Percentiles rank a stretch among this genome's conserved stretches.
Conservation (phyloP, 2,888 invertebrate species). For the Macropis europaea region DNA sequence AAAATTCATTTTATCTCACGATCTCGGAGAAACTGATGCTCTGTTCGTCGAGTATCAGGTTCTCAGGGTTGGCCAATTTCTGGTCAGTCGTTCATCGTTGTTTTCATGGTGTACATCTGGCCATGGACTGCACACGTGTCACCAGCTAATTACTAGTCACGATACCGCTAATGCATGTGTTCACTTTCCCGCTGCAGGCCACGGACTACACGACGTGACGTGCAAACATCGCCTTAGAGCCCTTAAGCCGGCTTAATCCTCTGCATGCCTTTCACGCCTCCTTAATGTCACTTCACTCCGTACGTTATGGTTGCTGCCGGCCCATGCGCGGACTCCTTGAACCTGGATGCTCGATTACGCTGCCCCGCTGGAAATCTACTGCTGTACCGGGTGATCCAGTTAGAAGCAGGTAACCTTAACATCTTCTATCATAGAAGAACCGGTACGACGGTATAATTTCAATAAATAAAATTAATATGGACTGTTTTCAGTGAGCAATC, state of each 20-base stretch:
- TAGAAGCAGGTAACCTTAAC: no score
- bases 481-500: no score
- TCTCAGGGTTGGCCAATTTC: no score
- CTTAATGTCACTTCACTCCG: conserved; percentile 36
- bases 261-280: conserved; percentile 35
- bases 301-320: not conserved
- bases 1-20: no score
- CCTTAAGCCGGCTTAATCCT: conserved; percentile 40
- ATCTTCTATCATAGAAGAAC: no score
- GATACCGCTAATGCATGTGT: not conserved
- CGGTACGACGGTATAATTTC: no score
- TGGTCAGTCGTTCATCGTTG: no score
- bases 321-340: not conserved
- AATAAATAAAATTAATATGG: no score
- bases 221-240: conserved; percentile 37
- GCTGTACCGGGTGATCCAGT: no score
- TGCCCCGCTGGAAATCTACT: not conserved
- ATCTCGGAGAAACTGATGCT: no score
- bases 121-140: not conserved
- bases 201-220: conserved; percentile 3
- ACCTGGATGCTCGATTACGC: not conserved
- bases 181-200: not conserved
- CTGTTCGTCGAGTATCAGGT: no score
- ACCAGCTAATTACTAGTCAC: conserved; percentile 2
- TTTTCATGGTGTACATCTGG: no score